Evolutionary conservation across 2,888 invertebrate genomes (phyloP), one percentile per base, ranked within the genome.

Genomic region (Limenitis camilla): DNA sequence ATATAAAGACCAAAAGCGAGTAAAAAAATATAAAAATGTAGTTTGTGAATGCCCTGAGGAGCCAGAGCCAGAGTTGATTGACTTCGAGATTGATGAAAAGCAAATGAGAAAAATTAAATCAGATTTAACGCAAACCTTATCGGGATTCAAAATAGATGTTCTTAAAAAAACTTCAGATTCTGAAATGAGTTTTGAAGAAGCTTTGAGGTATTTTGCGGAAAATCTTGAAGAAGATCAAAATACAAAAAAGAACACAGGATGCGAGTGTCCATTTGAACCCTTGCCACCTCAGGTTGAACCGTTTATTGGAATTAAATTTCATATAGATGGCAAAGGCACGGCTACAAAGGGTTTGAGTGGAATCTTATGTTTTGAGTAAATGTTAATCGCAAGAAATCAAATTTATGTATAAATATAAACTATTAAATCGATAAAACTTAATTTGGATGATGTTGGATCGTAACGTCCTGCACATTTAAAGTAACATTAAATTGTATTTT

Each of bases 131-230:
- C 68, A 76, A 49, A 70, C 67, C 11, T 67, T 63, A 1, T 79
- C 79, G 5, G 79, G 76, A 11, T 77, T 77, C 41, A 72, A 64
- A 61, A 45, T 77, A 7, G 54, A 61, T 35, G 50, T 62, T 5
- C 55, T 52, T 8, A 69, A 66, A 45, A 68, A 38, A 49, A 49
- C 46, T 5, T 33, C 56, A 5, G 65, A 64, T 28, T 55, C 60
- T 3, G 65, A 68, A 19, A 60, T 72, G 58, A 73, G 67, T 55
- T 72, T 71, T 29, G 74, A 77, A 51, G 74, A 77, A 30, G 66
- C 69, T 8, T 40, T 73, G 2, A 50, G 58, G 27, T 74, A 67
- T 41, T 62, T 61, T 54, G 58, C 51, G 49, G 58, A 64, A 10
- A 60, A 63, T 53, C 58, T 64, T 7, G 53, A 56, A 51, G 46